Conservation (phyloP, 2,113 vertebrate genomes). For the Glareola pratincola region DNA sequence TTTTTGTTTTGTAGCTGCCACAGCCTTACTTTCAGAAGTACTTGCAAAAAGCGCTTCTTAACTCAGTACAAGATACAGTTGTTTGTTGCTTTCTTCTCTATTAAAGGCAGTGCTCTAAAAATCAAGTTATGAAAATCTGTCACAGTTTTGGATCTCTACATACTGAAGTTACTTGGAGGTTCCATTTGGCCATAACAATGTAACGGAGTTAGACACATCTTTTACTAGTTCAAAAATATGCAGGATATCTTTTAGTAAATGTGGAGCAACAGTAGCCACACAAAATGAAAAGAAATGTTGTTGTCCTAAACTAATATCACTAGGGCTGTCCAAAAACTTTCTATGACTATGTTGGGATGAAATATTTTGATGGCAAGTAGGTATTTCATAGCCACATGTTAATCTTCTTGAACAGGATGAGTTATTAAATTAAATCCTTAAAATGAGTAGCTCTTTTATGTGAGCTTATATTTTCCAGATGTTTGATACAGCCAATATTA, state of each 20-base stretch:
- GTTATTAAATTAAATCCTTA: constrained; percentile 3
- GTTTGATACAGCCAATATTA: background rate
- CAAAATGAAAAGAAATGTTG: background rate
- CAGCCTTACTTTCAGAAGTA: background rate
- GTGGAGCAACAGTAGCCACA: background rate
- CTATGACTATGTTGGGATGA: background rate
- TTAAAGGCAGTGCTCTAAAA: background rate
- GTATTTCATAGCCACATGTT: background rate
- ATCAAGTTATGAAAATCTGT: background rate
- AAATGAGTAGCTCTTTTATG: constrained; percentile 6
- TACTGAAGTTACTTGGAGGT: background rate
- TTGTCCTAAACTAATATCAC: background rate
- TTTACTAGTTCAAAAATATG: background rate
- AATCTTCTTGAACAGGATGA: background rate
- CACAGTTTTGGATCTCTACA: background rate
- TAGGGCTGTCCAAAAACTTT: background rate
- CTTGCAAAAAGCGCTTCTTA: background rate
- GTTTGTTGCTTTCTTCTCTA: background rate
- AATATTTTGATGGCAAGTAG: background rate
- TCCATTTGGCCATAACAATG: background rate
- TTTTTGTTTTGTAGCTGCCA: background rate
- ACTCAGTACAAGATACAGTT: background rate
- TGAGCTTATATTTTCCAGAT: constrained; percentile 13
- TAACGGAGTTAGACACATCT: background rate
- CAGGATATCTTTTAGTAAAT: background rate